These are phyloP conservation scores for Phalera bucephala DNA, from an alignment of 2,888 invertebrate species.

Conservation along the genomic window DNA sequence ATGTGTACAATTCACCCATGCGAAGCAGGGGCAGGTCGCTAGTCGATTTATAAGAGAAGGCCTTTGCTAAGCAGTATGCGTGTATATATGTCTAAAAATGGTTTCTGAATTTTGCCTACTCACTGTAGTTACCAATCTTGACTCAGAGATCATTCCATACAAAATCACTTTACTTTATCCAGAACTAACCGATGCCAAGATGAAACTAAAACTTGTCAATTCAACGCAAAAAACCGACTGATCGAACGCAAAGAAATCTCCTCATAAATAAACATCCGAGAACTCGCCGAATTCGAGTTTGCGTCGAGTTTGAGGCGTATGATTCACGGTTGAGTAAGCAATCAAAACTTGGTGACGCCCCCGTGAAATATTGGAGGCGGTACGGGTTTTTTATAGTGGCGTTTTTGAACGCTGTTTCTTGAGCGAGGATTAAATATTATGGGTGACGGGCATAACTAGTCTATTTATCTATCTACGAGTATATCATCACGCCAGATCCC, in stretches of 20 bases:
- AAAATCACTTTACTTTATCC: conserved; percentile 21
- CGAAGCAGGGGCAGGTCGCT: no score
- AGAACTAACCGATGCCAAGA: conserved; percentile 27
- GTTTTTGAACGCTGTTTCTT: conserved; percentile 2
- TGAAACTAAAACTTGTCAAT: conserved; percentile 26
- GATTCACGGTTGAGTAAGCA: conserved; percentile 63
- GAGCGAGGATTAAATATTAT: no score
- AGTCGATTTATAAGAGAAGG: no score
- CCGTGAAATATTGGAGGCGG: conserved; percentile 30
- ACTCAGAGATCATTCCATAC: conserved; percentile 7
- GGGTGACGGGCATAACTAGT: no score
- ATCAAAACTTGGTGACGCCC: conserved; percentile 55
- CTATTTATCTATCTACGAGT: no score
- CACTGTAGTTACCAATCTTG: no score
- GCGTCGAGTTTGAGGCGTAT: conserved; percentile 48
- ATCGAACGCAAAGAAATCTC: conserved; percentile 58
- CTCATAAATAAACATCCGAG: conserved; percentile 68
- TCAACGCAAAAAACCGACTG: conserved; percentile 42
- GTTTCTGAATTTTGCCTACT: no score
- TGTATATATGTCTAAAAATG: no score
- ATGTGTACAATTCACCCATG: no score
- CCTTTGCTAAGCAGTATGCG: no score
- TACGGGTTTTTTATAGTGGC: conserved; percentile 3
- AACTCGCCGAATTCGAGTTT: conserved; percentile 47
- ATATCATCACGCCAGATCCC: no score